Base-by-base conservation (phyloP, 2,113 vertebrate species). In the Poicephalus gulielmi region DNA sequence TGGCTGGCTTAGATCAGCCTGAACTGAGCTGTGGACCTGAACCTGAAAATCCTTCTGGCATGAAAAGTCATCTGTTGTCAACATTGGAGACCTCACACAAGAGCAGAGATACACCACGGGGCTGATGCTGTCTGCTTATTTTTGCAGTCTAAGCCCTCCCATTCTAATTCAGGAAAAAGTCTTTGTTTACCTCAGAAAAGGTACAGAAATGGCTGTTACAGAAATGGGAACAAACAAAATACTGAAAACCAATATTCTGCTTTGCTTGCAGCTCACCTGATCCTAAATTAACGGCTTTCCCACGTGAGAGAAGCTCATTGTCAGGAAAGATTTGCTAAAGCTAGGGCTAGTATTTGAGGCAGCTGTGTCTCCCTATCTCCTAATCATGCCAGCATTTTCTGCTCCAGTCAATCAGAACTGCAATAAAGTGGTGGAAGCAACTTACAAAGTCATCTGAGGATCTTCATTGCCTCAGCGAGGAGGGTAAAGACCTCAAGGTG, bases 361-460 rank as follows among this genome's bases (percentile, higher is more conserved):
- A 52, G 86, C 53, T 62, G 5, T 28, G 30, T 4, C 43, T 46
- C 50, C 13, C 22, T 5, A 0, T 24, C 78, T 78, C 41, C 35
- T 13, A 3, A 9, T 28, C 59, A 9, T 41, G 35, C 28, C 37
- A 3, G 25, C 10, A 24, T 16, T 44, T 41, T 17, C 43, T 71
- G 19, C 49, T 74, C 22, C 77, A 35, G 52, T 18, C 60, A 18
- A 5, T 14, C 69, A 69, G 85, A 39, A 16, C 37, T 10, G 71
- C 64, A 11, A 1, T 0, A 1, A 69, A 62, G 57, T 3, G 1
- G 14, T 7, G 43, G 43, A 31, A 53, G 39, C 0, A 1, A 6
- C 39, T 31, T 6, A 25, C 28, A 15, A 18, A 60, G 46, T 27
- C 47, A 5, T 31, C 13, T 0, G 1, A 37, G 46, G 17, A 18